Conservation (phyloP, 2,113 vertebrate genomes). For the Pipra filicauda region DNA sequence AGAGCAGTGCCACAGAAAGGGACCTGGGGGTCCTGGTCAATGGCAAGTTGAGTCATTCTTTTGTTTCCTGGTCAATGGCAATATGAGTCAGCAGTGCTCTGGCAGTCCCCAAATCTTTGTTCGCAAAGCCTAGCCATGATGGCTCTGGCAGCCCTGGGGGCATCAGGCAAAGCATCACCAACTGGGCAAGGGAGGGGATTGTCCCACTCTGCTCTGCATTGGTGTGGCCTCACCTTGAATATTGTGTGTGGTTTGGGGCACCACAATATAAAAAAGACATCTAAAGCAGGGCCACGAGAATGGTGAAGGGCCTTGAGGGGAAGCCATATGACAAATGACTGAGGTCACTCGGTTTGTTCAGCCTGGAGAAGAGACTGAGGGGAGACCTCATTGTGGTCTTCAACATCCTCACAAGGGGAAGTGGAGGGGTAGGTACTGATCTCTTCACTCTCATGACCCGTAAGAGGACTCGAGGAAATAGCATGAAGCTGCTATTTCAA, state of each 20-base stretch:
- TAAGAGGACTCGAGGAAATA: neutral
- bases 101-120: too few species aligned
- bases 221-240: accelerated
- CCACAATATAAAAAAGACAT: neutral
- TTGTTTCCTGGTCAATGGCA: neutral
- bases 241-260: neutral
- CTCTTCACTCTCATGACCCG: neutral
- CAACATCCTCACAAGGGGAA: neutral
- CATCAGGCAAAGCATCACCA: accelerated
- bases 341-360: neutral
- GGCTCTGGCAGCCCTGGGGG: neutral
- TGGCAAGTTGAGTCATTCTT: neutral
- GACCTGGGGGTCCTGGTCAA: neutral
- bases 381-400: neutral
- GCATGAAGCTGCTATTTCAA: neutral
- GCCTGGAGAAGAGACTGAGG: neutral
- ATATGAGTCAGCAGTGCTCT: neutral
- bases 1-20: neutral
- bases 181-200: neutral
- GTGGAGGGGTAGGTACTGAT: neutral
- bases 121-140: too few species aligned
- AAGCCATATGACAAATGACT: neutral
- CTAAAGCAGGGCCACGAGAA: neutral
- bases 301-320: neutral
- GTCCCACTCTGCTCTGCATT: neutral